Percentiles rank a stretch among this genome's conserved stretches.
Evolutionary conservation across 2,797 vertebrate species (phyloP).

Genomic region (Tarsius wallacei): DNA sequence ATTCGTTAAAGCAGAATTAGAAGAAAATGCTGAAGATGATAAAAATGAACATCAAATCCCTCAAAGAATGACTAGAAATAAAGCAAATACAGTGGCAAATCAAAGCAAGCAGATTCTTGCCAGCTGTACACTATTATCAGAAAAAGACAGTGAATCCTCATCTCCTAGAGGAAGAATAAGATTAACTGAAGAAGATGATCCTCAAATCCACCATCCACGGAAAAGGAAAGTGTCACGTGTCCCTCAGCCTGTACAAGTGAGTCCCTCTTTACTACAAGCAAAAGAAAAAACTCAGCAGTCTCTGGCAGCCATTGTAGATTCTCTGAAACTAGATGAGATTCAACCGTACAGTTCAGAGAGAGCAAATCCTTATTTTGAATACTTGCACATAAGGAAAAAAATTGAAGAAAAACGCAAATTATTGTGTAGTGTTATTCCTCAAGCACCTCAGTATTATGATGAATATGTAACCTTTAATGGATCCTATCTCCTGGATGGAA

Average conservation of each 20-base stretch:
- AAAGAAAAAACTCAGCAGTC: slow-evolving; percentile 97
- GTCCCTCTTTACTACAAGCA: slow-evolving; percentile 93
- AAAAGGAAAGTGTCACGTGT: slow-evolving; percentile 97
- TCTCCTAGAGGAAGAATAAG: slow-evolving; percentile 93
- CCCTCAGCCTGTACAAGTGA: slow-evolving; percentile 92
- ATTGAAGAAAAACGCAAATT: slow-evolving; percentile 99
- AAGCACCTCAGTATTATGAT: slow-evolving; percentile 99
- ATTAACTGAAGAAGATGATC: slow-evolving; percentile 95
- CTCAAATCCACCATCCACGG: slow-evolving; percentile 96
- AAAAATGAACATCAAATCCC: slow-evolving; percentile 91
- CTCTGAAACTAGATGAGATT: slow-evolving; percentile 98
- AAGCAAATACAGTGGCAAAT: slow-evolving; percentile 90
- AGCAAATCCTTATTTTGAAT: slow-evolving; percentile 99
- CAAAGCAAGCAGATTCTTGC: slow-evolving; percentile 92
- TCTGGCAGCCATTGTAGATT: slow-evolving; percentile 97
- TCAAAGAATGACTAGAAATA: slow-evolving; percentile 93
- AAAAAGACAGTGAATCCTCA: slow-evolving; percentile 94
- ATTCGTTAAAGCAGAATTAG: slow-evolving; percentile 89
- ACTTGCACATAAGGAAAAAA: slow-evolving; percentile 98
- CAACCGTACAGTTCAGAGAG: slow-evolving; percentile 98
- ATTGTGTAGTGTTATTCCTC: slow-evolving; percentile 97
- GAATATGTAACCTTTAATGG: slow-evolving; percentile 99
- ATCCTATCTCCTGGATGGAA: slow-evolving; percentile 98
- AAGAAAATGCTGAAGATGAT: slow-evolving; percentile 91
- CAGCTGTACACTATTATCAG: slow-evolving; percentile 91